Evolutionary conservation across 2,113 vertebrate genomes (phyloP).

Genomic region (Paramormyrops kingsleyae): DNA sequence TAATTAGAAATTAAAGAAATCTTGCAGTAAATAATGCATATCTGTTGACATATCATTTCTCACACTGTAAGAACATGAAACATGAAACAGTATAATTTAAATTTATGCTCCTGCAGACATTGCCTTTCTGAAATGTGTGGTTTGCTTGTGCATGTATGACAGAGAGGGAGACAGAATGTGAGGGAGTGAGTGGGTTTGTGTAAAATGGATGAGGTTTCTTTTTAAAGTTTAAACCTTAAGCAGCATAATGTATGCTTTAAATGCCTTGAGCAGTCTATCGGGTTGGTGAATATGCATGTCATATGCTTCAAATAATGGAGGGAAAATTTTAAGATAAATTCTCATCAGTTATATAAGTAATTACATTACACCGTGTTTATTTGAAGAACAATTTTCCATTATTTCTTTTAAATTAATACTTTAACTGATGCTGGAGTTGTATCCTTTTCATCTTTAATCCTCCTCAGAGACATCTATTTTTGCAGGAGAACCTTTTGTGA

Average conservation of each 20-base stretch:
- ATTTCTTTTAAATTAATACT: not conserved
- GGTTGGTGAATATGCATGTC: not conserved
- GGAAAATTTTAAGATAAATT: not conserved
- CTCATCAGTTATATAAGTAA: not conserved
- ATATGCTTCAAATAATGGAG: not conserved
- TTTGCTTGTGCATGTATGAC: not conserved
- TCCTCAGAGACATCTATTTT: not conserved
- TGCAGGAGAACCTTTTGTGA: not conserved
- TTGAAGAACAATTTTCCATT: not conserved
- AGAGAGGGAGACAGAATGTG: not conserved
- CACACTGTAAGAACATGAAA: conserved; percentile 33
- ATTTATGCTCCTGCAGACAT: conserved; percentile 2
- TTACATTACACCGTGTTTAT: not conserved
- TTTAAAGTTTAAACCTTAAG: not conserved
- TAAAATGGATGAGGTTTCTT: not conserved
- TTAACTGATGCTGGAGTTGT: not conserved
- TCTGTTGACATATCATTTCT: conserved; percentile 35
- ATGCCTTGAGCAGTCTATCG: not conserved
- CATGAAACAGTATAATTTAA: conserved; percentile 15
- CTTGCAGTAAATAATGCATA: conserved; percentile 44
- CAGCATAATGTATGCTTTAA: not conserved
- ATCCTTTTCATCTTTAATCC: not conserved
- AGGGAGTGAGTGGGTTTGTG: not conserved
- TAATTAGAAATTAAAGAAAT: conserved; percentile 55
- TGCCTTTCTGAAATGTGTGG: not conserved